A percentile compares a stretch with the other conserved stretches of the same genome.
phyloP scores from a whole-genome alignment of 2,797 vertebrate species.

The Psittacula echo region DNA sequence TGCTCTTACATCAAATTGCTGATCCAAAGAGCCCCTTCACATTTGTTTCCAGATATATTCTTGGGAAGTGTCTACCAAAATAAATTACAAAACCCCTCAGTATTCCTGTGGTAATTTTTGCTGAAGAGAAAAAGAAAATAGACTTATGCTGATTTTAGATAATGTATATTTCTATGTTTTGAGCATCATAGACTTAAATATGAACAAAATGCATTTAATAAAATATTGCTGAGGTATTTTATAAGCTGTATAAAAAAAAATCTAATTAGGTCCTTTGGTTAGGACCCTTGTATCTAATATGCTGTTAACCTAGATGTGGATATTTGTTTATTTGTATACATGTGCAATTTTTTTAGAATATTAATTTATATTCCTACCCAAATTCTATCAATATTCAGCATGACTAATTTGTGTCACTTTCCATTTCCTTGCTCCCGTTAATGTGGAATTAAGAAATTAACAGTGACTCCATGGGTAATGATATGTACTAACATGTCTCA shows the following conservation, averaged over 20 bases:
- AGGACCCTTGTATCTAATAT: neutral
- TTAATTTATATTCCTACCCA: neutral
- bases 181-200: neutral
- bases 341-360: neutral
- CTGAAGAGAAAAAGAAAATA: neutral
- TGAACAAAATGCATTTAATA: neutral
- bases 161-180: neutral
- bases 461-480: neutral
- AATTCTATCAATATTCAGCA: neutral
- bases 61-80: neutral
- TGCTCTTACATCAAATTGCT: neutral
- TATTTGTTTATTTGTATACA: conserved; percentile 1
- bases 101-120: neutral
- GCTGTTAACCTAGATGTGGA: neutral
- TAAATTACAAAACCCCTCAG: neutral
- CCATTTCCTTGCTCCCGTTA: neutral
- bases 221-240: neutral
- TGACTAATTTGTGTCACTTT: conserved; percentile 20
- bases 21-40: neutral
- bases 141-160: neutral
- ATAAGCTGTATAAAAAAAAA: neutral
- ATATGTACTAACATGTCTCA: neutral
- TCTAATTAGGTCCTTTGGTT: neutral
- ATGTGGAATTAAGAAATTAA: neutral
- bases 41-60: neutral